Percentiles rank a stretch among this genome's conserved stretches.
These are phyloP conservation scores for Agrochola macilenta DNA, from an alignment of 2,888 invertebrate genomes.

Conservation along the genomic window DNA sequence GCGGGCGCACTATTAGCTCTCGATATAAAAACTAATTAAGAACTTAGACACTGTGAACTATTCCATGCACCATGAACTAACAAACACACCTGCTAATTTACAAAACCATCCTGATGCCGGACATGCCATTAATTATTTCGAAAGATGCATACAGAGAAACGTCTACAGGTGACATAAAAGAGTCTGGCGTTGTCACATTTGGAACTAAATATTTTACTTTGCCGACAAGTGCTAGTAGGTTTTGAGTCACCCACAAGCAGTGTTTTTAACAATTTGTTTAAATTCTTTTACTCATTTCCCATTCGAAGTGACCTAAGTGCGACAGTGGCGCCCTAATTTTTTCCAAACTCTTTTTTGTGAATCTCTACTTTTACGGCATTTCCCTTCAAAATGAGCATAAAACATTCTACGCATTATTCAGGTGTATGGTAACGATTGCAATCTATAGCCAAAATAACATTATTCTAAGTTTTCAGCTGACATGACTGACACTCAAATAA, in stretches of 20 bases:
- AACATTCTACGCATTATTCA: background rate
- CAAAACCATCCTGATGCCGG: background rate
- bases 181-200: no score
- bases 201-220: no score
- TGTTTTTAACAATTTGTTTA: no score
- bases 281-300: no score
- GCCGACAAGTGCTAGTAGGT: no score
- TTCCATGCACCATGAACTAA: background rate
- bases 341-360: no score
- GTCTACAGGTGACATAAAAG: no score
- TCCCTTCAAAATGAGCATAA: background rate
- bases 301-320: no score
- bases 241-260: no score
- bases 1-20: conserved; percentile 55
- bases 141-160: background rate
- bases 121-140: background rate
- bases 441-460: background rate
- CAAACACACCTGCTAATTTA: background rate
- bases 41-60: conserved; percentile 44
- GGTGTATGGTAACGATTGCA: background rate
- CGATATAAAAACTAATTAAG: conserved; percentile 64
- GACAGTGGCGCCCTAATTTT: no score
- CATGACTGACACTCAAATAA: no score
- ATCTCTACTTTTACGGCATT: fast-evolving
- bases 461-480: no score